Evolutionary conservation across 2,113 vertebrate genomes (phyloP).

Genomic region (Monopterus albus): DNA sequence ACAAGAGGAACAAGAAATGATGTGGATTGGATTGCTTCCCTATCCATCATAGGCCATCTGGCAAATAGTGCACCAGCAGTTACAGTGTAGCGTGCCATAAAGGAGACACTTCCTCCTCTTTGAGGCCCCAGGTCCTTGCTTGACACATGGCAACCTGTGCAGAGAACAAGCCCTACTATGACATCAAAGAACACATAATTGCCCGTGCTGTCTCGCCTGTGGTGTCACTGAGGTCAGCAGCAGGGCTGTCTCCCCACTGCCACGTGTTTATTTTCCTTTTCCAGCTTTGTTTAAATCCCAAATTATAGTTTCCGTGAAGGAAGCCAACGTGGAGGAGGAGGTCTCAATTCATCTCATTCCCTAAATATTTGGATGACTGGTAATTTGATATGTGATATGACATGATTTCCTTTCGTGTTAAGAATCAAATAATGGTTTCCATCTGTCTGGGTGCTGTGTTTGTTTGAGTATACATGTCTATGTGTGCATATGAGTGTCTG

Average conservation of each 20-base stretch:
- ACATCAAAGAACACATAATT: conserved; percentile 60
- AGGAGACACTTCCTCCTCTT: conserved; percentile 63
- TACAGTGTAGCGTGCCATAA: conserved; percentile 40
- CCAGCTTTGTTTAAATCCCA: conserved; percentile 61
- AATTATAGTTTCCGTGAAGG: conserved; percentile 67
- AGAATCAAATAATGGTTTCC: conserved; percentile 78
- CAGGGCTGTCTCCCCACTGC: conserved; percentile 3
- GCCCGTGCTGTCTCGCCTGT: conserved; percentile 10
- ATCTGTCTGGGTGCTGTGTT: conserved; percentile 58
- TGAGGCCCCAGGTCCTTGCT: conserved; percentile 42
- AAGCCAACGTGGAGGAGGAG: conserved; percentile 27
- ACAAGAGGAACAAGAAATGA: conserved; percentile 42
- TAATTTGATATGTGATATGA: conserved; percentile 78
- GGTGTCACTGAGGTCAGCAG: conserved; percentile 60
- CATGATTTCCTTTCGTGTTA: conserved; percentile 76
- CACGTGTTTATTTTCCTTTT: conserved; percentile 67
- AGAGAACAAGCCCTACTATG: conserved; percentile 8
- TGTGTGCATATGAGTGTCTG: conserved; percentile 26
- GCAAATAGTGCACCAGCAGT: conserved; percentile 42
- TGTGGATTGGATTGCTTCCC: conserved; percentile 33
- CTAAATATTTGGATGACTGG: conserved; percentile 78
- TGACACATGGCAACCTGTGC: conserved; percentile 66
- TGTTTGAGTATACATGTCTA: conserved; percentile 23
- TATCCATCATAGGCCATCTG: conserved; percentile 53
- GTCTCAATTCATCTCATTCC: conserved; percentile 53